Conservation (phyloP, 1,140 invertebrate species). For the Temnothorax curvispinosus region DNA sequence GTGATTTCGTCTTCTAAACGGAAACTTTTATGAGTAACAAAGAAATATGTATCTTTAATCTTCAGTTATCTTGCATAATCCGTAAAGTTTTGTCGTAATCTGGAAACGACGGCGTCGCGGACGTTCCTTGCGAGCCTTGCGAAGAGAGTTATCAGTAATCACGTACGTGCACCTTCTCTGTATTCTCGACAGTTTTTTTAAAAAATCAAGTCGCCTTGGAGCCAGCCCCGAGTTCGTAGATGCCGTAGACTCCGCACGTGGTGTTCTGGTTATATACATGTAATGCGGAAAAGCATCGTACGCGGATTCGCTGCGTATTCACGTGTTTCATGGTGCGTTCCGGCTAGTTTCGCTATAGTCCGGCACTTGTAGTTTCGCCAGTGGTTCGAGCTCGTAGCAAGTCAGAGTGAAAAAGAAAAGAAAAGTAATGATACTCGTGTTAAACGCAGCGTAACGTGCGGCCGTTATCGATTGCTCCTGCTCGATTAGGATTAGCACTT, state of each 20-base stretch:
- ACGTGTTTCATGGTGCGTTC: slow-evolving; percentile 49
- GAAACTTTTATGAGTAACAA: neutral
- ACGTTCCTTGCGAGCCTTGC: slow-evolving; percentile 45
- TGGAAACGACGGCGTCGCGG: slow-evolving; percentile 14
- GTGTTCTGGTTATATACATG: slow-evolving; percentile 74
- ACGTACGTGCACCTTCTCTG: slow-evolving; percentile 83
- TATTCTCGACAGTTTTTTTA: slow-evolving; percentile 84
- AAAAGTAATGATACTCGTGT: slow-evolving; percentile 34
- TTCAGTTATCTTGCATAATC: slow-evolving; percentile 14
- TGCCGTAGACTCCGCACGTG: slow-evolving; percentile 73
- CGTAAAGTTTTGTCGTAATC: slow-evolving; percentile 19
- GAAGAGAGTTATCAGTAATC: slow-evolving; percentile 75
- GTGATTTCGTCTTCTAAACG: neutral
- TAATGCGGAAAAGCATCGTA: slow-evolving; percentile 73
- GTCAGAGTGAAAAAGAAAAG: slow-evolving; percentile 44
- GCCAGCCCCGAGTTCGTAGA: slow-evolving; percentile 80
- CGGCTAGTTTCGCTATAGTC: slow-evolving; percentile 45
- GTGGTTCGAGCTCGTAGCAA: slow-evolving; percentile 63
- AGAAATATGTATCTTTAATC: neutral
- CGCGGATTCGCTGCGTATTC: slow-evolving; percentile 62
- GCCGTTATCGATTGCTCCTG: slow-evolving; percentile 65
- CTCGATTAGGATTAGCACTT: slow-evolving; percentile 72
- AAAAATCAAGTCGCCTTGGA: slow-evolving; percentile 82
- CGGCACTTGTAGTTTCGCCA: slow-evolving; percentile 61
- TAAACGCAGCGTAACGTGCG: slow-evolving; percentile 47